Base-by-base conservation (phyloP, 2,797 vertebrate genomes). In the Cyprinodon diabolis region DNA sequence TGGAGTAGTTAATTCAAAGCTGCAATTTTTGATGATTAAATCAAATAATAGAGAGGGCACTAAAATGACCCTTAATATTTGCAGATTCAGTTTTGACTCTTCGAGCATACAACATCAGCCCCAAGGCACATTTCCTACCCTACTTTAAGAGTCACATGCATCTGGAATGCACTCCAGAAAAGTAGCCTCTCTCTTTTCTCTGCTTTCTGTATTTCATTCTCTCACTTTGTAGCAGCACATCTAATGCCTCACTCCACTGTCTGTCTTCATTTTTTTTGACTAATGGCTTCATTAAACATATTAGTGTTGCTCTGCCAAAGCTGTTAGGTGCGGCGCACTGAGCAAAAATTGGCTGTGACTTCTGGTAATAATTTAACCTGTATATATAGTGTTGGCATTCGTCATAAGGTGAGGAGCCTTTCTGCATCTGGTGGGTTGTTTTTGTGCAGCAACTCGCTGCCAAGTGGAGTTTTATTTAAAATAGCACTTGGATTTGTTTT, bases 261-360 rank as follows among this genome's bases (percentile, higher is more conserved):
- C 92, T 88, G 90, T 93, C 92, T 92, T 94, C 86, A 92, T 91
- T 93, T 63, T 43, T 48, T 87, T 81, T 78, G 80, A 82, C 86
- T 93, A 92, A 95, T 93, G 92, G 90, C 71, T 91, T 92, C 85
- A 92, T 94, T 93, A 92, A 91, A 90, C 89, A 82, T 88, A 87
- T 92, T 91, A 93, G 87, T 78, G 84, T 78, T 80, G 85, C 85
- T 89, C 86, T 85, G 90, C 86, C 88, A 76, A 71, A 79, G 85
- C 87, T 86, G 86, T 90, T 88, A 80, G 79, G 86, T 69, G 80
- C 23, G 48, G 79, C 49, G 84, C 66, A 2, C 71, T 43, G 81
- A 83, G 80, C 74, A 72, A 84, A 87, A 84, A 68, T 25, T 76
- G 84, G 78, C 15, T 72, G 82, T 55, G 86, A 86, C 84, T 85